Evolutionary conservation across 2,113 vertebrate species (phyloP).

Genomic region (Eretmochelys imbricata): DNA sequence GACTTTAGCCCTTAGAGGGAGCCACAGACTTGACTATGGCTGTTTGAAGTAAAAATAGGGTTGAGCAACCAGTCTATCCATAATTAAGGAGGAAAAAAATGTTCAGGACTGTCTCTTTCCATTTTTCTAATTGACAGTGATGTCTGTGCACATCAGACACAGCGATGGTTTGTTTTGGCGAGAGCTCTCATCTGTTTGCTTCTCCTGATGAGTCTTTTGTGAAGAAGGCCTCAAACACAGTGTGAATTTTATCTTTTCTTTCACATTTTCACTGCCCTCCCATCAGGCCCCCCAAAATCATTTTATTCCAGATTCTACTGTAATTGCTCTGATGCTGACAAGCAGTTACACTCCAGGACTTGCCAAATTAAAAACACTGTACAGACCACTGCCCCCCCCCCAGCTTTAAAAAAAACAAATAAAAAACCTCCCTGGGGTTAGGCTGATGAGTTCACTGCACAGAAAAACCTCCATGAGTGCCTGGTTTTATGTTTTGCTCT

Average conservation of each 20-base stretch:
- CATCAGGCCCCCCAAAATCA: not conserved
- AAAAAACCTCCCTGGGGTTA: not conserved
- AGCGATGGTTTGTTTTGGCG: not conserved
- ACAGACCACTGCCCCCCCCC: not conserved
- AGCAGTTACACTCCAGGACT: not conserved
- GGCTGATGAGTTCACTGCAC: not conserved
- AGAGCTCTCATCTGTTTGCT: not conserved
- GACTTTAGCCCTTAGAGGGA: conserved; percentile 67
- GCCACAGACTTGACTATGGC: conserved; percentile 55
- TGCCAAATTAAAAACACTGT: not conserved
- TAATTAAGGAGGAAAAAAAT: not conserved
- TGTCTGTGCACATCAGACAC: not conserved
- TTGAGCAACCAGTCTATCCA: not conserved
- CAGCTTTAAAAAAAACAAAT: no score
- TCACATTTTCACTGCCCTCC: fast-evolving
- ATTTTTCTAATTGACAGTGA: not conserved
- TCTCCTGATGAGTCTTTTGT: not conserved
- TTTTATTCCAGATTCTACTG: not conserved
- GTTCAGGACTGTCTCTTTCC: not conserved
- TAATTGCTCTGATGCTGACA: conserved; percentile 8
- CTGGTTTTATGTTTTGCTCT: not conserved
- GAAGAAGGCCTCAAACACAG: not conserved
- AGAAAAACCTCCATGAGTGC: not conserved
- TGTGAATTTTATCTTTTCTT: not conserved
- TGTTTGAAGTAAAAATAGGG: not conserved